Evolutionary conservation across 92 coral and sea anemone species (phyloP).

Genomic region (Pocillopora meandrina): DNA sequence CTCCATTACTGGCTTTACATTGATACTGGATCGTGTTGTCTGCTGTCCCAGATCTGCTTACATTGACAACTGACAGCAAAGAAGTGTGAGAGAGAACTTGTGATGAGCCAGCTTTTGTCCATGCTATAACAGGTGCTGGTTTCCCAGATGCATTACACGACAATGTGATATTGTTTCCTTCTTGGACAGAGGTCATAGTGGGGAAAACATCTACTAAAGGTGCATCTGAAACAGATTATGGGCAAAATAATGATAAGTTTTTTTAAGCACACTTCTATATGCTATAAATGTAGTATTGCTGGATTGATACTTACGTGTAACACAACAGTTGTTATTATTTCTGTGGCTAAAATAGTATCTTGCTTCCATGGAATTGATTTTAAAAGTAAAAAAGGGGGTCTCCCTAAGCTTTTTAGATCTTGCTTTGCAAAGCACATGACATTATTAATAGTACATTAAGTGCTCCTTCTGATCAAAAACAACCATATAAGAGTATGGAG

Average conservation of each 20-base stretch:
- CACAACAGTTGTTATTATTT: too few relatives aligned
- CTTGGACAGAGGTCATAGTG: neutral
- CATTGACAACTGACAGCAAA: neutral
- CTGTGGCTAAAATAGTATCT: too few relatives aligned
- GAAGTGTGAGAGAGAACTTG: constrained; percentile 3
- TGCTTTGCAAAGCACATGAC: too few relatives aligned
- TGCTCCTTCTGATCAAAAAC: too few relatives aligned
- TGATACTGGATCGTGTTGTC: constrained; percentile 10
- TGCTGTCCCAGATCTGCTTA: constrained; percentile 5
- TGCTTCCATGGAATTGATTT: too few relatives aligned
- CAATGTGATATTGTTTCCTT: constrained; percentile 23
- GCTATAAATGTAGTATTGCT: too few relatives aligned
- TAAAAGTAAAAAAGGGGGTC: too few relatives aligned
- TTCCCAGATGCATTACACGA: constrained; percentile 35
- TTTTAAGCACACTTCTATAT: neutral
- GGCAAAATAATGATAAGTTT: too few relatives aligned
- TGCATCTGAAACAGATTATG: constrained; percentile 9
- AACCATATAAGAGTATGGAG: too few relatives aligned
- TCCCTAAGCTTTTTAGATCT: too few relatives aligned
- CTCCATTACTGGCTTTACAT: constrained; percentile 26
- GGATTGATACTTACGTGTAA: too few relatives aligned
- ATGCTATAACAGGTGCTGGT: constrained; percentile 14
- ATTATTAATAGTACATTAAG: too few relatives aligned
- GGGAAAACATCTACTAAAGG: neutral
- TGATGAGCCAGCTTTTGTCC: constrained; percentile 10